Evolutionary conservation across 2,888 invertebrate species (phyloP).

Genomic region (Tupiocoris notatus): DNA sequence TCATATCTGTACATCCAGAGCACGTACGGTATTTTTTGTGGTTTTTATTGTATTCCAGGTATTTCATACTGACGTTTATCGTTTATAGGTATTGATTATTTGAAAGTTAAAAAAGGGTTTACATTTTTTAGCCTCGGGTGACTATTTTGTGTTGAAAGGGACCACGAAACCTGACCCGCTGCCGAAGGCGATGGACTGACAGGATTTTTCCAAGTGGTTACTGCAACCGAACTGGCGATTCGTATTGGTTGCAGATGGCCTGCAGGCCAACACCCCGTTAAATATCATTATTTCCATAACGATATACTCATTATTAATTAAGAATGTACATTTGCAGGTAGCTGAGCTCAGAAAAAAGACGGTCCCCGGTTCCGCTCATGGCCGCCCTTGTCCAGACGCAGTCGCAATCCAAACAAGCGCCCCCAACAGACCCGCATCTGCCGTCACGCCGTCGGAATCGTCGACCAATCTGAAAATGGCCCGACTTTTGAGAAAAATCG

Average conservation of each 20-base stretch:
- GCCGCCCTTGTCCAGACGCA: neutral
- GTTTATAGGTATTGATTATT: neutral
- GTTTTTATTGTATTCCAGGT: neutral
- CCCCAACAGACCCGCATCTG: neutral
- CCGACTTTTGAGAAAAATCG: constrained; percentile 22
- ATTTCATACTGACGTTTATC: neutral
- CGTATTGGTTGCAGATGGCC: too few species aligned
- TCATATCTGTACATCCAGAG: neutral
- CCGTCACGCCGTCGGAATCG: neutral
- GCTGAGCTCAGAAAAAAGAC: neutral
- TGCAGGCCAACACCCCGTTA: too few species aligned
- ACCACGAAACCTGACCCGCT: neutral
- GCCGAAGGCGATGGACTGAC: constrained; percentile 7
- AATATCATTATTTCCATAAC: too few species aligned
- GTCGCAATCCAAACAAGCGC: neutral
- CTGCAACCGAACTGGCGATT: too few species aligned
- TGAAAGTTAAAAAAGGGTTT: neutral
- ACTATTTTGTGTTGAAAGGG: neutral
- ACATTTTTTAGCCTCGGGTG: neutral
- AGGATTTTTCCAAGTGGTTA: neutral
- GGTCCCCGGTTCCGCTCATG: neutral
- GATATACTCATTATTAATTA: neutral
- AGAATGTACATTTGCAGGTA: neutral
- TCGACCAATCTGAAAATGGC: constrained; percentile 16
- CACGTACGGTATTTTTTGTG: neutral